Conservation (phyloP, 2,797 vertebrate species). For the Xiphorhynchus erythropygius region DNA sequence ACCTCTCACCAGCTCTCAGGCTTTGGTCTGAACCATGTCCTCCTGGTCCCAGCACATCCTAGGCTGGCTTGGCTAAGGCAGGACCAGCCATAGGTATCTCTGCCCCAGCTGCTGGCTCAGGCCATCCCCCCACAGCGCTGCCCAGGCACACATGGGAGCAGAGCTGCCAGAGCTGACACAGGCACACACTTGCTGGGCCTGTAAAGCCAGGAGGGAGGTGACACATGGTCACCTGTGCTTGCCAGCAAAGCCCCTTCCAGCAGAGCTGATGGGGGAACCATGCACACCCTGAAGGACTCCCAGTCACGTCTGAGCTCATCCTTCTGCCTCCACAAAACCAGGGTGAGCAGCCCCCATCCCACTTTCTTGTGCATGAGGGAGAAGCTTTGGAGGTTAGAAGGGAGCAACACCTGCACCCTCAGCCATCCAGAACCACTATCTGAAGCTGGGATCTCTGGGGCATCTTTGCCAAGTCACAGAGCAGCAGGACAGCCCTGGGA, state of each 20-base stretch:
- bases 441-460: background rate
- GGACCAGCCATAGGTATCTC: background rate
- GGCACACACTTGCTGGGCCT: background rate
- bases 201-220: background rate
- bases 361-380: fast-evolving
- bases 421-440: background rate
- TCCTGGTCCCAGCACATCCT: background rate
- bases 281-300: background rate
- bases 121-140: fast-evolving
- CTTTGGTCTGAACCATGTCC: fast-evolving
- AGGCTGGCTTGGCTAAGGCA: background rate
- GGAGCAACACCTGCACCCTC: background rate
- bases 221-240: background rate
- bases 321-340: too few relatives aligned
- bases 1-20: background rate
- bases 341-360: background rate
- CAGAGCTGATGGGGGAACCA: background rate
- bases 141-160: fast-evolving
- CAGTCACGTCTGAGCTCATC: fast-evolving
- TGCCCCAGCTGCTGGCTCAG: background rate
- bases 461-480: background rate
- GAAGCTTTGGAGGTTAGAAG: background rate
- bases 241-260: background rate
- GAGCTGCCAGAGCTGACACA: background rate
- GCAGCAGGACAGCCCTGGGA: fast-evolving